Base-by-base conservation (phyloP, 2,113 vertebrate species). In the Rafetus swinhoei region DNA sequence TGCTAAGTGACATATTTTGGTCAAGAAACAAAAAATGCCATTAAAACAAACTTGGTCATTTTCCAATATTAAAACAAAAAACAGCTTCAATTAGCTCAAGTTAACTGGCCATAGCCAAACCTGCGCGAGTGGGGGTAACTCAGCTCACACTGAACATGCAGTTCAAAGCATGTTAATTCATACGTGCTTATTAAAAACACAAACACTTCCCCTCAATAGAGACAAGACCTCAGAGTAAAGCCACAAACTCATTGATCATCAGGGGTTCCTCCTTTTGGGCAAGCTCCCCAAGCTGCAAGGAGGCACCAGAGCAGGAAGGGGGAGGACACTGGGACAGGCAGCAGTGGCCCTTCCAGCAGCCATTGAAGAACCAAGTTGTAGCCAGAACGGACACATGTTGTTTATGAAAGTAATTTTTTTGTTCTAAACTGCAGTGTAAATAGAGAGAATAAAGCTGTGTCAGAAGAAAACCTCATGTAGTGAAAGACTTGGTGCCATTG, bases 121-220 rank as follows among this genome's bases (percentile, higher is more conserved):
- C 35, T 72, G 57, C 85, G 85, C 45, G 14, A 27, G 14, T 86
- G 52, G 86, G 25, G 9, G 35, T 72, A 76, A 83, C 60, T 86
- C 88, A 65, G 7, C 79, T 29, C 8, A 89, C 82, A 39, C 4
- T 94, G 85, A 91, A 93, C 85, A 90, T 45, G 2, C 13, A 84
- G 32, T 52, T 60, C 81, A 69, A 74, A 81, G 93, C 82, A 65
- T 22, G 24, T 12, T 81, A 56, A 18, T 9, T 83, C 92, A 57
- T 52, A 3, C 14, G 79, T 45, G 22, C 1, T 80, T 88, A 65
- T 45, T 45, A 45, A 45, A 45, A 10, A 19, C 77, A 79, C 8
- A 2, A 79, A 92, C 45, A 24, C 32, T 91, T 87, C 21, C 6
- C 35, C 21, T 39, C 10, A 39, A 11, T 13, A 45, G 13, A 76